Evolutionary conservation across 1,140 invertebrate species (phyloP), one percentile per base, ranked within the genome.

Genomic region (Trichogramma pretiosum): DNA sequence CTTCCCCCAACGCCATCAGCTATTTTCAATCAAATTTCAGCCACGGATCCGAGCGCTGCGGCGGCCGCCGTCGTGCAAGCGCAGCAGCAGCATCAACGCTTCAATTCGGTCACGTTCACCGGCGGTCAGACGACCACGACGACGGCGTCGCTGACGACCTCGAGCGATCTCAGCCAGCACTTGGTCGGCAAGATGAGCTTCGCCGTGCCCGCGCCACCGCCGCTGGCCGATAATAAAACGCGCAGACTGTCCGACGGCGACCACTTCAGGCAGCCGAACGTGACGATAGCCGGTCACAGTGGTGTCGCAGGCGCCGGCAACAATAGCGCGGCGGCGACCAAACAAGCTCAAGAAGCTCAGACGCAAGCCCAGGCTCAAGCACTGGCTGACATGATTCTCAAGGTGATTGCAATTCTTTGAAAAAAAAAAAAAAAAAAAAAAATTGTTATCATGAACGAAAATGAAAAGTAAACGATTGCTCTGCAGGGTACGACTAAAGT

Each of bases 221-320:
- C 75, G 11, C 61, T 73, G 3, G 54, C 61, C 9, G 58, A 53
- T 16, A 78, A 80, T 41, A 81, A 80, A 61, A 61, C 70, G 13
- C 68, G 79, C 21, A 70, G 79, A 54, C 75, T 82, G 60, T 80
- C 79, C 26, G 79, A 82, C 53, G 77, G 77, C 26, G 79, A 81
- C 55, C 74, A 79, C 45, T 79, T 81, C 59, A 69, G 75, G 26
- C 70, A 75, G 50, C 74, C 76, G 0, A 73, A 77, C 22, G 64
- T 74, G 32, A 77, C 77, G n/a, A 64, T 70, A 14, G 55, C 61
- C 8, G 62, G 60, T 7, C 67, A 68, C 22, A 53, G 64, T 8
- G 61, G 59, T 22, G 64, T 70, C n/a, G n/a, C n/a, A n/a, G n/a
- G n/a, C n/a, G n/a, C n/a, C n/a, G 21, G 19, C 2, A 51, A 11